Percentiles rank a stretch among this genome's conserved stretches.
Conservation (phyloP, 2,888 invertebrate species). For the Ypsolopha sequella region DNA sequence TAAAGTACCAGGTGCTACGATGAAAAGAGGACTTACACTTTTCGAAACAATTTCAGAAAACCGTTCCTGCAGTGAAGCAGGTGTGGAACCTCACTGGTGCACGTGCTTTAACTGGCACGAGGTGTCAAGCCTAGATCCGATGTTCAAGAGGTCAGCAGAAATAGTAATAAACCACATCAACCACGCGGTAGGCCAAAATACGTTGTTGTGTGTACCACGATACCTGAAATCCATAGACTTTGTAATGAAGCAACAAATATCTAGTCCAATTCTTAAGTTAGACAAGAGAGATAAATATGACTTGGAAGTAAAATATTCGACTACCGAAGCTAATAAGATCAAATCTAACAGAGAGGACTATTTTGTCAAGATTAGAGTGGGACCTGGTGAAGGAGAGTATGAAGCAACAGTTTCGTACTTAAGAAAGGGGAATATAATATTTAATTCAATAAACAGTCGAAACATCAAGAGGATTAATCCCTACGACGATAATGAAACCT, state of each 20-base stretch:
- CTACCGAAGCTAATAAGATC: neutral
- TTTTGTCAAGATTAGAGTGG: neutral
- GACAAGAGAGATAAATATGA: neutral
- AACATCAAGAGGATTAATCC: too few species aligned
- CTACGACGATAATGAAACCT: neutral
- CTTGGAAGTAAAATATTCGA: neutral
- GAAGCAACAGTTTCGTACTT: neutral
- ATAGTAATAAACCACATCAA: slow-evolving; percentile 75
- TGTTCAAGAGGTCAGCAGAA: slow-evolving; percentile 64
- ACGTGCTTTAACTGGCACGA: slow-evolving; percentile 89
- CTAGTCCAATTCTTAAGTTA: neutral
- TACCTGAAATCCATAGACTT: neutral
- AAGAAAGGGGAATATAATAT: neutral
- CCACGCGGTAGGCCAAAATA: neutral
- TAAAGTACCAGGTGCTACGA: slow-evolving; percentile 57
- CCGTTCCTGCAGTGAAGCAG: slow-evolving; percentile 88
- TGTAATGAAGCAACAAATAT: neutral
- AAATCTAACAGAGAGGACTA: neutral
- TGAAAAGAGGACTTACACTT: slow-evolving; percentile 8
- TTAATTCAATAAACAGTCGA: neutral
- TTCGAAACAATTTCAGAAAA: slow-evolving; percentile 73
- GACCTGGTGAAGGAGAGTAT: neutral
- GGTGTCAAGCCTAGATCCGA: slow-evolving; percentile 56
- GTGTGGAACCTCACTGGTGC: slow-evolving; percentile 96
- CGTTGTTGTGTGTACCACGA: neutral